These are phyloP conservation scores for Anisognathus igniventris DNA, from an alignment of 2,797 vertebrate species.

Conservation along the genomic window DNA sequence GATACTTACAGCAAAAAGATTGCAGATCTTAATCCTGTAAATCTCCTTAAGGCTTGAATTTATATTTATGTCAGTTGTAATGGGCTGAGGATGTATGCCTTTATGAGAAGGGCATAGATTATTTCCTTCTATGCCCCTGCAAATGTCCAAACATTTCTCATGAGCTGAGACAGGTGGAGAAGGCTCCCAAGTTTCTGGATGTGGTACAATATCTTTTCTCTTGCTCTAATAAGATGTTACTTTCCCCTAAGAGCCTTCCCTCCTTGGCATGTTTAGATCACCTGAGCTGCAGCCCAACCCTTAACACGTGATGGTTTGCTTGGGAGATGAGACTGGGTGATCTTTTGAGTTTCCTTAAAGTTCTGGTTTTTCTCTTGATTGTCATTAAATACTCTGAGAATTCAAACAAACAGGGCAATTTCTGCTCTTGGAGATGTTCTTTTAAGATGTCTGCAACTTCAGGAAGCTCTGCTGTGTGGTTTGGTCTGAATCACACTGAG, in stretches of 20 bases:
- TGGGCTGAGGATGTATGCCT: neutral
- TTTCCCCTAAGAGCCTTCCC: neutral
- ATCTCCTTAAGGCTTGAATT: neutral
- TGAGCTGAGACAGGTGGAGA: neutral
- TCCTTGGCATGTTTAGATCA: neutral
- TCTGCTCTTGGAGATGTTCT: neutral
- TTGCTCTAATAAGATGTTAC: neutral
- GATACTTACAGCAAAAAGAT: neutral
- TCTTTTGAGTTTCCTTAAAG: neutral
- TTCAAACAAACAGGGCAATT: neutral
- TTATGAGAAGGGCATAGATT: neutral
- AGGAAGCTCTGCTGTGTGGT: neutral
- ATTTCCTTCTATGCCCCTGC: neutral
- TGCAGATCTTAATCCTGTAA: neutral
- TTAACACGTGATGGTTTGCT: neutral
- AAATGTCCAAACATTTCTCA: neutral
- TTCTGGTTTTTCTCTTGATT: neutral
- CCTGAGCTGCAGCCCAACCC: neutral
- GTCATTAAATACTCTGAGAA: neutral
- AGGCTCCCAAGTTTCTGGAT: neutral
- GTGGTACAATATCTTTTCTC: neutral
- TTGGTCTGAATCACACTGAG: neutral
- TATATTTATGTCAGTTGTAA: neutral
- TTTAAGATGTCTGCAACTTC: neutral
- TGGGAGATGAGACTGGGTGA: neutral